Percentiles rank a stretch among this genome's conserved stretches.
phyloP scores from a whole-genome alignment of 2,888 invertebrate genomes.

The Tipula unca region DNA sequence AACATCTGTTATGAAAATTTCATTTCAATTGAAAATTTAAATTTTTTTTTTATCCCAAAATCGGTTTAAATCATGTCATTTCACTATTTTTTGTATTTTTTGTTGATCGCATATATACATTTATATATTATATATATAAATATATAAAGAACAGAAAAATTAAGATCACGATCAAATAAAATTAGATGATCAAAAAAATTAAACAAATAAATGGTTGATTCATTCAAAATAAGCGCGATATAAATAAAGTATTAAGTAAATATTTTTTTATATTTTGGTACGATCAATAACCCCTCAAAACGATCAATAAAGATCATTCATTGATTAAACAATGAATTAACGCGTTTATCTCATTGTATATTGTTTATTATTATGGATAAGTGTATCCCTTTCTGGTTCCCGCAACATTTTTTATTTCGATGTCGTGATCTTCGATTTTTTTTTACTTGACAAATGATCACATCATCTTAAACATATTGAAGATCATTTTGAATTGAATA shows the following conservation, averaged over 20 bases:
- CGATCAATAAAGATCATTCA: not conserved
- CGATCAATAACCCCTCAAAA: constrained; percentile 8
- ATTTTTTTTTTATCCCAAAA: not conserved
- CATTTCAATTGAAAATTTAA: not conserved
- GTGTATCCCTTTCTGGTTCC: not conserved
- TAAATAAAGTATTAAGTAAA: not conserved
- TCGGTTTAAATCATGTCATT: not conserved
- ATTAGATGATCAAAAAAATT: constrained; percentile 2
- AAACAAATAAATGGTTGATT: not conserved
- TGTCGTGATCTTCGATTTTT: not conserved
- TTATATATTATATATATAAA: not conserved
- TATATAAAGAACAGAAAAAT: not conserved
- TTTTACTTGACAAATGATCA: not conserved
- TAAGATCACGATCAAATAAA: constrained; percentile 14
- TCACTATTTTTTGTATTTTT: not conserved
- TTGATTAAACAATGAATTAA: constrained; percentile 8
- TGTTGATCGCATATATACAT: not conserved
- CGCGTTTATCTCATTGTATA: not conserved
- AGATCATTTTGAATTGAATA: not conserved
- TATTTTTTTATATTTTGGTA: not conserved
- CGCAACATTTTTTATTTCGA: not conserved
- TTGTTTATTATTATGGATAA: too few relatives aligned
- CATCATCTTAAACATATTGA: not conserved
- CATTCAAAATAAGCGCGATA: not conserved
- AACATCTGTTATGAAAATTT: constrained; percentile 14